Evolutionary conservation across 1,140 invertebrate genomes (phyloP).

Genomic region (Lepidurus packardi): DNA sequence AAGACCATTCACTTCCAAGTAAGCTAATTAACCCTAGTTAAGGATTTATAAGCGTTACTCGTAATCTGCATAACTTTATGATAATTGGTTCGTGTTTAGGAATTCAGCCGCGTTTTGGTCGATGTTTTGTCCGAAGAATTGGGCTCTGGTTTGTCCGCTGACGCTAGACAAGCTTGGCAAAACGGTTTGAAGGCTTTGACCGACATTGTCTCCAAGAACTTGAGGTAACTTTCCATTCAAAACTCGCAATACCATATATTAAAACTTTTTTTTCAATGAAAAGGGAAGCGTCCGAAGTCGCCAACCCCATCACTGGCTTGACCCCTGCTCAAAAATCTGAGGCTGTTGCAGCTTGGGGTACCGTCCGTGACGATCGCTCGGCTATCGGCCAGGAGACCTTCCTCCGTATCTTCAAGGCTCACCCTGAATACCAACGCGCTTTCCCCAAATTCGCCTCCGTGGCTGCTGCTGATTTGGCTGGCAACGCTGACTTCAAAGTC

Average conservation of each 20-base stretch:
- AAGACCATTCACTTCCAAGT: conserved; percentile 24
- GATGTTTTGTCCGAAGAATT: conserved; percentile 14
- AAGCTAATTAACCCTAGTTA: neutral
- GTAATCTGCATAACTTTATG: neutral
- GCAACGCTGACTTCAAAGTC: conserved; percentile 24
- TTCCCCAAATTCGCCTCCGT: conserved; percentile 45
- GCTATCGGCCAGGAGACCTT: conserved; percentile 49
- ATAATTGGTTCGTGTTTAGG: neutral
- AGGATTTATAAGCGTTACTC: neutral
- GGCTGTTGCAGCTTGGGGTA: conserved; percentile 49
- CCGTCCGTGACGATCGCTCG: conserved; percentile 48
- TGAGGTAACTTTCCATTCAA: conserved; percentile 26
- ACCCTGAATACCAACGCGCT: conserved; percentile 55
- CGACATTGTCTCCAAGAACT: conserved; percentile 24
- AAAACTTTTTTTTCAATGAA: neutral
- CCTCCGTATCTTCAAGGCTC: conserved; percentile 54
- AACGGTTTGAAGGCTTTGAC: conserved; percentile 26
- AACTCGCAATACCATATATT: neutral
- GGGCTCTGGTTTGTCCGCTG: neutral
- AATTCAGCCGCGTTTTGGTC: neutral
- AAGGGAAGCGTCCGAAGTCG: conserved; percentile 22
- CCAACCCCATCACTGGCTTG: conserved; percentile 47
- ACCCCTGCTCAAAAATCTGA: conserved; percentile 48
- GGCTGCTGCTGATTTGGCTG: conserved; percentile 11
- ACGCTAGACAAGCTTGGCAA: conserved; percentile 30